phyloP scores from a whole-genome alignment of 2,888 invertebrate species.

The Craniophora ligustri region DNA sequence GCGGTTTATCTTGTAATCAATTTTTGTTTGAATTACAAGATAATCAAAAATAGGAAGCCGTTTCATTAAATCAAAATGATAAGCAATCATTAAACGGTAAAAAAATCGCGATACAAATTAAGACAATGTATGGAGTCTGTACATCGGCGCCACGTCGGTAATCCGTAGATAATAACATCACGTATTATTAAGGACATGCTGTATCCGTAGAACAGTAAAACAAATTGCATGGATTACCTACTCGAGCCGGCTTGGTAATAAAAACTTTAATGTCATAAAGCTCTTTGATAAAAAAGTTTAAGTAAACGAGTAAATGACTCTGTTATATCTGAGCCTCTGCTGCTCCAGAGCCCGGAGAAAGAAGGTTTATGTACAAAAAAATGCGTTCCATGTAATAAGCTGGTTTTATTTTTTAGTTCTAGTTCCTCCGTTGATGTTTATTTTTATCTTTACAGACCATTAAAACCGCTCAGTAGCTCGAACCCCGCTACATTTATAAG shows the following conservation, averaged over 20 bases:
- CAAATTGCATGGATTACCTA: constrained; percentile 80
- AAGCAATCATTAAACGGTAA: no score
- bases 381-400: constrained; percentile 20
- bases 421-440: constrained; percentile 17
- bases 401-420: constrained; percentile 19
- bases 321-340: constrained; percentile 39
- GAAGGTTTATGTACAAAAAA: constrained; percentile 22
- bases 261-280: constrained; percentile 71
- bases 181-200: constrained; percentile 77
- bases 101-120: constrained; percentile 47
- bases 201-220: constrained; percentile 74
- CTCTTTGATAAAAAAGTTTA: constrained; percentile 60
- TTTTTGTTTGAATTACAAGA: no score
- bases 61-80: no score
- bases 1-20: no score
- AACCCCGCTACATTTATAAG: constrained; percentile 13
- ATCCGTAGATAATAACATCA: constrained; percentile 77
- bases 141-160: constrained; percentile 56
- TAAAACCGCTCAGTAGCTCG: constrained; percentile 21
- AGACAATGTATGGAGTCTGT: constrained; percentile 5
- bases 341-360: constrained; percentile 29
- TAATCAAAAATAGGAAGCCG: no score
- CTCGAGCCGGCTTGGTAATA: constrained; percentile 63
- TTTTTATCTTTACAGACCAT: constrained; percentile 35
- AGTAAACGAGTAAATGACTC: constrained; percentile 53